A percentile compares a stretch with the other conserved stretches of the same genome.
Conservation (phyloP, 1,140 invertebrate species). For the Drosophila pachea region DNA sequence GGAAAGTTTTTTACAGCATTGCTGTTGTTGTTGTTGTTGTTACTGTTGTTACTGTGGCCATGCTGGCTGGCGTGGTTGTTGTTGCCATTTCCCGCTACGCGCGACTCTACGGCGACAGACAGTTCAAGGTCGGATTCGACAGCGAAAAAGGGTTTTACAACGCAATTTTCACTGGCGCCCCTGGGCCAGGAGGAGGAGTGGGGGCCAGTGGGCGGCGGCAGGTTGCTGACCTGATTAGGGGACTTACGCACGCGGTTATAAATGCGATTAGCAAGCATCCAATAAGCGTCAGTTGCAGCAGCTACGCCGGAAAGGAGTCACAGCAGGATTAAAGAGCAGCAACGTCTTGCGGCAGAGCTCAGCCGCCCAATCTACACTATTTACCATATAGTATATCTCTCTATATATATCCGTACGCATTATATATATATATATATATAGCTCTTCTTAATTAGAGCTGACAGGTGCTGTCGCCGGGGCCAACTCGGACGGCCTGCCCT, state of each 20-base stretch:
- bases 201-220: no score
- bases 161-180: slow-evolving; percentile 1
- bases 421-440: slow-evolving; percentile 4
- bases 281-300: slow-evolving; percentile 63
- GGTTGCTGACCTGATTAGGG: no score
- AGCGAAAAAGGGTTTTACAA: slow-evolving; percentile 12
- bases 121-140: slow-evolving; percentile 58
- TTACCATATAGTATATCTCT: not conserved
- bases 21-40: slow-evolving; percentile 9
- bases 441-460: slow-evolving; percentile 42
- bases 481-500: slow-evolving; percentile 9
- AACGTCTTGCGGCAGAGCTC: slow-evolving; percentile 25
- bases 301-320: slow-evolving; percentile 17
- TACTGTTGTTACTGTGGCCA: slow-evolving; percentile 18
- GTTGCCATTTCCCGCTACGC: slow-evolving; percentile 49
- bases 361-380: not conserved
- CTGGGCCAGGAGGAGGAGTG: not conserved
- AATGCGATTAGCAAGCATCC: slow-evolving; percentile 49
- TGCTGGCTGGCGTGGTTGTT: no score
- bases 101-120: slow-evolving; percentile 52
- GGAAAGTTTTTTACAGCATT: slow-evolving; percentile 42
- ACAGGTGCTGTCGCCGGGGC: slow-evolving; percentile 46
- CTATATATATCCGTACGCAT: not conserved
- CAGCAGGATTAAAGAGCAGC: slow-evolving; percentile 22
- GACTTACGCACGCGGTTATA: not conserved